phyloP scores from a whole-genome alignment of 1,140 invertebrate genomes.

The Aleiodes sp. region DNA sequence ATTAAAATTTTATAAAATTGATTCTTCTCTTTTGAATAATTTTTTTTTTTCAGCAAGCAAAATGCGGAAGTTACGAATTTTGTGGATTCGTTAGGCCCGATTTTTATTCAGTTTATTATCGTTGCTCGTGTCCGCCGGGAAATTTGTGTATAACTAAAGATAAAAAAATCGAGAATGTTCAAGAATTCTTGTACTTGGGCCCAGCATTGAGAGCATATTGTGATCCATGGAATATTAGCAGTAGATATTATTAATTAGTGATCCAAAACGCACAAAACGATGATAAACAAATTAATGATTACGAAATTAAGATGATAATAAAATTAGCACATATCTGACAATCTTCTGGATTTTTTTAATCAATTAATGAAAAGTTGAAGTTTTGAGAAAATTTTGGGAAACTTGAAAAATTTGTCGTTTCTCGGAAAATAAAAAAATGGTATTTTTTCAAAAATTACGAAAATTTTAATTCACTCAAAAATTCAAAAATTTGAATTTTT shows the following conservation, averaged over 20 bases:
- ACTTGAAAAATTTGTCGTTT: no score
- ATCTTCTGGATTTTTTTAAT: no score
- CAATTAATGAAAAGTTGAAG: no score
- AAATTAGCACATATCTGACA: no score
- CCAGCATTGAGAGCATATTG: constrained; percentile 69
- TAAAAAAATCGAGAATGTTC: constrained; percentile 56
- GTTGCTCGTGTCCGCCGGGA: constrained; percentile 70
- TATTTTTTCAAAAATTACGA: no score
- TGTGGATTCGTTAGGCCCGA: constrained; percentile 65
- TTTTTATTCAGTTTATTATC: constrained; percentile 71
- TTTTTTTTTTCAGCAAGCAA: constrained; percentile 56
- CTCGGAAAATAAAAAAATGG: no score
- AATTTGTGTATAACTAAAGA: constrained; percentile 70
- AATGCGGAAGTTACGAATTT: constrained; percentile 62
- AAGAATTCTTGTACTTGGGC: constrained; percentile 70
- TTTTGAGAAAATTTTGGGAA: no score
- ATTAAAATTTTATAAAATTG: neutral
- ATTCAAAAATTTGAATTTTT: no score
- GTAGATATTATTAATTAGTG: constrained; percentile 1
- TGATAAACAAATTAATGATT: neutral
- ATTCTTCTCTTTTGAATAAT: constrained; percentile 17
- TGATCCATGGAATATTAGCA: constrained; percentile 49
- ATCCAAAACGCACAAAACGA: neutral
- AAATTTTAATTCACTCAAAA: no score
- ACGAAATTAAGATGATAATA: no score